A percentile compares a stretch with the other conserved stretches of the same genome.
phyloP scores from a whole-genome alignment of 2,888 invertebrate genomes.

The Incurvaria masculella region DNA sequence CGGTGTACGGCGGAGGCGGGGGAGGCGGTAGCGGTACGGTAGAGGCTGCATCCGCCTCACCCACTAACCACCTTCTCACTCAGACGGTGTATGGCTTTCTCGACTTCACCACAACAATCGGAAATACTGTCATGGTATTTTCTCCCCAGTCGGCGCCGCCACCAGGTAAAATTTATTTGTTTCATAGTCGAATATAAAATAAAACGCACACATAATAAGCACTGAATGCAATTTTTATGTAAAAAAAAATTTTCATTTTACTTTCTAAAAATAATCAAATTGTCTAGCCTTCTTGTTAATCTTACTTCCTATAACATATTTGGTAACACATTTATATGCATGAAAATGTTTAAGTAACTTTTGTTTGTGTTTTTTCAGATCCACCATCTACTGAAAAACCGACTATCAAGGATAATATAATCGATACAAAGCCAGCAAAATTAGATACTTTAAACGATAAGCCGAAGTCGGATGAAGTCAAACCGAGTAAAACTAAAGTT shows the following conservation, averaged over 20 bases:
- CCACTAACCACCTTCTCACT: conserved; percentile 57
- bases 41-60: conserved; percentile 7
- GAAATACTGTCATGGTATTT: conserved; percentile 92
- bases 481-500: conserved; percentile 47
- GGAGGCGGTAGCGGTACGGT: conserved; percentile 13
- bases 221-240: conserved; percentile 1
- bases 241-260: conserved; percentile 2
- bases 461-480: conserved; percentile 44
- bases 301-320: background rate
- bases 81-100: conserved; percentile 93
- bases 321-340: background rate
- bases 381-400: conserved; percentile 39
- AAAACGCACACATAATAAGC: too few relatives aligned
- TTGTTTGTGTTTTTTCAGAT: conserved; percentile 27
- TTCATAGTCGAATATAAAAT: too few relatives aligned
- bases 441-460: conserved; percentile 34
- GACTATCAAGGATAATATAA: conserved; percentile 43
- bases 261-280: background rate
- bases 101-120: conserved; percentile 92
- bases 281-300: conserved; percentile 11
- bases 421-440: conserved; percentile 48
- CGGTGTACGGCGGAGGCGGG: conserved; percentile 25
- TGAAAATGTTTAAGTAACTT: background rate
- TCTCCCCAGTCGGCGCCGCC: conserved; percentile 81
- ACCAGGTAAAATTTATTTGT: too few relatives aligned